Evolutionary conservation across 2,888 invertebrate genomes (phyloP).

Genomic region (Cheiracanthium punctorium): DNA sequence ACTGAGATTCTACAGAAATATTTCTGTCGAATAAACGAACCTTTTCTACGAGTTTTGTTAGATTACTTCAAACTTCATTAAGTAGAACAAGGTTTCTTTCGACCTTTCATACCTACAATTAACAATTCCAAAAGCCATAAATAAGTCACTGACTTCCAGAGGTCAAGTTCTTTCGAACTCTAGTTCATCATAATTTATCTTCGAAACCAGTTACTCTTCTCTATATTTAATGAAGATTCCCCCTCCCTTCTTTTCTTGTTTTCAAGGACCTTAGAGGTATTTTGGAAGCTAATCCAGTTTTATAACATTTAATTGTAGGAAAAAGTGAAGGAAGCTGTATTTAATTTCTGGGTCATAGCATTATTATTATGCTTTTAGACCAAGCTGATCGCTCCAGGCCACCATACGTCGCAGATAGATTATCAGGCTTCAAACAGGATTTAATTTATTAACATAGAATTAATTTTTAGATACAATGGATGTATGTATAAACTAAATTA

Average conservation of each 20-base stretch:
- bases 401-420: neutral
- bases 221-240: neutral
- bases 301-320: neutral
- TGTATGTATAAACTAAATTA: too few species aligned
- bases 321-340: slow-evolving; percentile 1
- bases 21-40: too few species aligned
- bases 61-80: too few species aligned
- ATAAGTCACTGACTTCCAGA: neutral
- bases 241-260: neutral
- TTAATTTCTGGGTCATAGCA: neutral
- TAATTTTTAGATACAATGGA: too few species aligned
- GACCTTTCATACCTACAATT: neutral
- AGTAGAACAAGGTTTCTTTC: too few species aligned
- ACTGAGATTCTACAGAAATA: too few species aligned
- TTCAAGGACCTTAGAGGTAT: neutral
- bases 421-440: neutral
- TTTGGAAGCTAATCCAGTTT: neutral
- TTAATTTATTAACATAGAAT: neutral
- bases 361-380: neutral
- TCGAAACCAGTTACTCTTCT: neutral
- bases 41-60: too few species aligned
- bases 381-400: neutral
- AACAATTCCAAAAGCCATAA: neutral
- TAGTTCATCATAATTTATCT: neutral
- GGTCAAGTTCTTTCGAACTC: neutral